Evolutionary conservation across 2,797 vertebrate species (phyloP), one percentile per base, ranked within the genome.

Genomic region (Phalloptychus januarius): DNA sequence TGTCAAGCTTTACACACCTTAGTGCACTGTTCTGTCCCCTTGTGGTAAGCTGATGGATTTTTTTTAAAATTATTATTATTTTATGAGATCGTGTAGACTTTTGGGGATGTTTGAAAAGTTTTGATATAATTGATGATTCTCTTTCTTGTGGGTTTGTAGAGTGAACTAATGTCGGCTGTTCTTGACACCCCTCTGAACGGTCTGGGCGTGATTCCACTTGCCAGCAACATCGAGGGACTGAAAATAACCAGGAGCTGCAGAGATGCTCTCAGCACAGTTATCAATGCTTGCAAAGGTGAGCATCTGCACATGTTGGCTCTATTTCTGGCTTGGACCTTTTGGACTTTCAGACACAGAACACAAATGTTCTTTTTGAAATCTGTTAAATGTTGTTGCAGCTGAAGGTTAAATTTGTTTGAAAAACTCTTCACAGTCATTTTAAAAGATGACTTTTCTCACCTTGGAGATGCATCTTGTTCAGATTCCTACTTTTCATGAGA

Each of bases 251-350:
- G 87, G 70, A 97, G 95, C 70, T 94, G 88, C 86, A 88, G 73
- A 20, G 85, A 94, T 0, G 95, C 96, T 3, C 81, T 98, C 3
- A 92, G 94, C 70, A 91, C 94, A 42, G 81, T 99, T 7, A 90
- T 98, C 77, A 88, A 82, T 0, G 96, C 93, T 0, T 97, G 96
- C 84, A 96, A 93, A 83, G 97, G 98, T 99, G 88, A 78, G 74
- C 4, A 36, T 40, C 46, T 46, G 10, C 56, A 40, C 40, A 36
- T 40, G 7, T 38, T 38, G 36, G 18, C 18, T 65, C 16, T 38
- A 20, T 23, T 20, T 65, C 31, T 38, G 61, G 28, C 61, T 7
- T 36, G 12, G 20, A 20, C 4, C 28, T 48, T 65, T 67, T 67
- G 63, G 36, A 67, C 36, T 65, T 38, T 23, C 36, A 38, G 16